phyloP scores from a whole-genome alignment of 2,888 invertebrate species.

The Panzeria rudis region DNA sequence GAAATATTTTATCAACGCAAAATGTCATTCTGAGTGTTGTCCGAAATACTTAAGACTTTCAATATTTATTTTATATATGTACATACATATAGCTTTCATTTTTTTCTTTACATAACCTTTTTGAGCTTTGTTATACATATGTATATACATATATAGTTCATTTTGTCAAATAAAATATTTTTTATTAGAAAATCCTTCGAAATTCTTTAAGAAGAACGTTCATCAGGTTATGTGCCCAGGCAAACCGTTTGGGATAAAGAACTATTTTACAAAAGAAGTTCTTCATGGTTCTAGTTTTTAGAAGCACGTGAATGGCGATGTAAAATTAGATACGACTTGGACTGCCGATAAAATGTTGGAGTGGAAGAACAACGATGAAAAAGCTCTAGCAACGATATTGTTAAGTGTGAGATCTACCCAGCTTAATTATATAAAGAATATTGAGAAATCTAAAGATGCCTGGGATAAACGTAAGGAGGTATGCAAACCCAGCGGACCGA shows the following conservation, averaged over 20 bases:
- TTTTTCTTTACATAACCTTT: no score
- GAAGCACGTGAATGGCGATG: slow-evolving; percentile 31
- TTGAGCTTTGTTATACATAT: no score
- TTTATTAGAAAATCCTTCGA: no score
- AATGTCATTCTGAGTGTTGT: no score
- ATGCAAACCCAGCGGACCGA: slow-evolving; percentile 55
- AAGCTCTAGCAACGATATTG: slow-evolving; percentile 43
- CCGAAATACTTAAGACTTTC: no score
- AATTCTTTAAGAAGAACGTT: no score
- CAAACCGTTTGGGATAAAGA: background rate
- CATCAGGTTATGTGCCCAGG: slow-evolving; percentile 19
- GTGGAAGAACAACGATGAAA: slow-evolving; percentile 59
- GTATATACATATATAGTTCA: no score
- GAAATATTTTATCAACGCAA: no score
- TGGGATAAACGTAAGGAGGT: slow-evolving; percentile 55
- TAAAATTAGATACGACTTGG: slow-evolving; percentile 23
- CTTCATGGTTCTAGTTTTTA: background rate
- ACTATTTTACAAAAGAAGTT: background rate
- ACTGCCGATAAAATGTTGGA: background rate
- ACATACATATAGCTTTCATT: no score
- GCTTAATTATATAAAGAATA: slow-evolving; percentile 41
- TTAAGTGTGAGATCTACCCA: slow-evolving; percentile 57
- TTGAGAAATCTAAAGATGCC: slow-evolving; percentile 41
- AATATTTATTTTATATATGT: no score
- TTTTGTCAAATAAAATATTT: no score